These are phyloP conservation scores for Dione vanillae DNA, from an alignment of 2,888 invertebrate genomes.

Conservation along the genomic window DNA sequence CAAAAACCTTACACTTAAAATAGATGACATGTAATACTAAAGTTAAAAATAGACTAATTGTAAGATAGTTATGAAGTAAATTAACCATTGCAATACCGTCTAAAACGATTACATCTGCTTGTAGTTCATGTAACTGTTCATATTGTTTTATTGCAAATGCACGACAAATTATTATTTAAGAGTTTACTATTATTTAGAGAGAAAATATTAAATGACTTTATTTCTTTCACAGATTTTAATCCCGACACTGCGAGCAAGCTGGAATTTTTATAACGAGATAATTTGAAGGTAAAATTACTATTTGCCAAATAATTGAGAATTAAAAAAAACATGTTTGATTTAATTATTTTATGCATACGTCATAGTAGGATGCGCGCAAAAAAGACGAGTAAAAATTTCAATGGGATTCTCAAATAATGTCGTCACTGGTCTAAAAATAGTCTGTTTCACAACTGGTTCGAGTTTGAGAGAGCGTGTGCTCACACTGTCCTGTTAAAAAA, in stretches of 20 bases:
- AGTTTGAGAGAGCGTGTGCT: slow-evolving; percentile 54
- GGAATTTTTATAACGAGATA: slow-evolving; percentile 37
- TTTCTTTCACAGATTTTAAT: slow-evolving; percentile 31
- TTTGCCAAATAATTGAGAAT: not conserved
- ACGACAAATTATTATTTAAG: not conserved
- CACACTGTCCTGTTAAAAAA: slow-evolving; percentile 68
- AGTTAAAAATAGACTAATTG: slow-evolving; percentile 33
- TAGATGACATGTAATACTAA: too few relatives aligned
- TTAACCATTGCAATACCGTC: not conserved
- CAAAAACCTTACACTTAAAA: slow-evolving; percentile 13
- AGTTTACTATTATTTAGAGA: not conserved
- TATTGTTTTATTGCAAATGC: not conserved
- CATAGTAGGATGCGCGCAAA: slow-evolving; percentile 35
- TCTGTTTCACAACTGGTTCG: slow-evolving; percentile 61
- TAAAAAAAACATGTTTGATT: not conserved
- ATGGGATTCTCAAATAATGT: slow-evolving; percentile 69
- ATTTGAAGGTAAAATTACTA: slow-evolving; percentile 42
- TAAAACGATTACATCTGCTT: slow-evolving; percentile 22
- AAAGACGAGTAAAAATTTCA: slow-evolving; percentile 61
- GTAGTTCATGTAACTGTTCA: not conserved
- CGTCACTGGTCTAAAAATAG: slow-evolving; percentile 76
- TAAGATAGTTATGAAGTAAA: slow-evolving; percentile 9
- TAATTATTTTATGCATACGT: slow-evolving; percentile 1
- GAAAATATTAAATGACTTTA: not conserved
- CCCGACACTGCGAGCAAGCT: slow-evolving; percentile 32